phyloP scores from a whole-genome alignment of 2,888 invertebrate species.

The Aphodius sticticus region DNA sequence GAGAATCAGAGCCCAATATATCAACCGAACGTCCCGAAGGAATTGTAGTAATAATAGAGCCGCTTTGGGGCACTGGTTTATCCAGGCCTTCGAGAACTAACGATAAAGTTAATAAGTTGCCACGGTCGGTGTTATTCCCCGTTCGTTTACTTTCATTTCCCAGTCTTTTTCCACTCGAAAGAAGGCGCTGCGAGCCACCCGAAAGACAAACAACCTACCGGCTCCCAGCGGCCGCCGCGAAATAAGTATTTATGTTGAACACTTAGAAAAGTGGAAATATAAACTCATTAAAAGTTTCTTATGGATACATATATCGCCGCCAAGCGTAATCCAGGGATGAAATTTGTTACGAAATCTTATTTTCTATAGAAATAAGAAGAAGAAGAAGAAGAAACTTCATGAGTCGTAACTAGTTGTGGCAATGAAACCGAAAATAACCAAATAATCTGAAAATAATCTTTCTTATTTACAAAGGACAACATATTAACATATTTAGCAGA shows the following conservation, averaged over 20 bases:
- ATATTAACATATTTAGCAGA: too few species aligned
- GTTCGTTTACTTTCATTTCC: background rate
- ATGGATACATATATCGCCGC: background rate
- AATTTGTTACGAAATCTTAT: too few species aligned
- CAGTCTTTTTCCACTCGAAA: background rate
- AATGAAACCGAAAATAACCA: too few species aligned
- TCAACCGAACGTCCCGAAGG: background rate
- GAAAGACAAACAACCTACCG: background rate
- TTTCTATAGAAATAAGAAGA: too few species aligned
- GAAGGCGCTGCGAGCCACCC: background rate
- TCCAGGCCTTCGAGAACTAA: background rate
- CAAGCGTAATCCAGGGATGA: too few species aligned
- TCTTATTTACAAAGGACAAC: too few species aligned
- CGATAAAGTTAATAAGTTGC: constrained; percentile 4
- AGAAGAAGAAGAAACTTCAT: too few species aligned
- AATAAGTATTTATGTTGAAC: background rate
- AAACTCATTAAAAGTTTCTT: background rate
- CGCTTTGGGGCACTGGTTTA: background rate
- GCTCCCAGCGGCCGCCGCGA: background rate
- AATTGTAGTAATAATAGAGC: background rate
- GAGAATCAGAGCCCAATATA: background rate
- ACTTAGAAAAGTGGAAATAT: background rate
- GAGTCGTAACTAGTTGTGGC: too few species aligned
- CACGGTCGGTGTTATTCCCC: background rate
- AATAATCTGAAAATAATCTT: too few species aligned